Percentiles rank a stretch among this genome's conserved stretches.
phyloP scores from a whole-genome alignment of 2,797 vertebrate genomes.

The Chrysocyon brachyurus region DNA sequence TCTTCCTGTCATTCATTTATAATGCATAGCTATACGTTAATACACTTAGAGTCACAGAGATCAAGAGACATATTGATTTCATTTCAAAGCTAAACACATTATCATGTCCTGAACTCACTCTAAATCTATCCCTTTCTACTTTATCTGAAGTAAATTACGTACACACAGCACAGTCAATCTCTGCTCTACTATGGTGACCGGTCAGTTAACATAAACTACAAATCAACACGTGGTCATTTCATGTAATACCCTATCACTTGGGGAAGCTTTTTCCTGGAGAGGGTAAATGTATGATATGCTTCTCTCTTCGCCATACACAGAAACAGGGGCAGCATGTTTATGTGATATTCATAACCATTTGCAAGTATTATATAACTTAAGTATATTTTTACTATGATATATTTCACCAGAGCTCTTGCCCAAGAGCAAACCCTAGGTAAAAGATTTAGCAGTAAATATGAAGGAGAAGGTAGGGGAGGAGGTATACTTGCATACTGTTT shows the following conservation, averaged over 20 bases:
- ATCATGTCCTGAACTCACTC: background rate
- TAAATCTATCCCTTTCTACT: background rate
- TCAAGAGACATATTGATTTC: constrained; percentile 42
- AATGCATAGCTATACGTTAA: background rate
- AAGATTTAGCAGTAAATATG: background rate
- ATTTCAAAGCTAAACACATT: constrained; percentile 14
- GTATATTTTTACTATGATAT: background rate
- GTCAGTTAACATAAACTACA: background rate
- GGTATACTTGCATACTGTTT: background rate
- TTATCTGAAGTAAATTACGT: constrained; percentile 5
- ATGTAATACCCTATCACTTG: background rate
- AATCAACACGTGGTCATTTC: background rate
- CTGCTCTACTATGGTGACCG: background rate
- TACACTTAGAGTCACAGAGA: constrained; percentile 4
- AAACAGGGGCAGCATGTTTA: background rate
- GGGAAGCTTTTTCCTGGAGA: constrained; percentile 15
- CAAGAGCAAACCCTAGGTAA: background rate
- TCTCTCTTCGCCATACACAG: background rate
- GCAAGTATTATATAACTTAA: background rate
- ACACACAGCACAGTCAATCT: background rate
- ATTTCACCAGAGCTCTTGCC: constrained; percentile 53
- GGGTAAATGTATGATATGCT: background rate
- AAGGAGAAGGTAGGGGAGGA: background rate
- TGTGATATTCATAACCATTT: background rate
- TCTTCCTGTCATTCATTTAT: constrained; percentile 8